Base-by-base conservation (phyloP, 2,113 vertebrate genomes). In the Myiopsitta monachus region DNA sequence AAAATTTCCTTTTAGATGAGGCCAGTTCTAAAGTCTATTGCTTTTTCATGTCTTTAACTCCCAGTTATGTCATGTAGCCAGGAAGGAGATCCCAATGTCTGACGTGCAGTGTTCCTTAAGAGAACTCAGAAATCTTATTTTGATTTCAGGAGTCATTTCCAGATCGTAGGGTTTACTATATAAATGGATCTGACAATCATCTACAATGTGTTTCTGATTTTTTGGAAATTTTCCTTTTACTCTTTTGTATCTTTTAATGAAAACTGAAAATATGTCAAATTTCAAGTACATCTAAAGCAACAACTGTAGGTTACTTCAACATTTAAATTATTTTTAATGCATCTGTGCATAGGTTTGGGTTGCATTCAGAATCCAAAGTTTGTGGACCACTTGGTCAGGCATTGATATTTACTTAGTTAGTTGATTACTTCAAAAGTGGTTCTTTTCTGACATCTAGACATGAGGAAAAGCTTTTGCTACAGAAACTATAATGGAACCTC, bases 381-480 rank as follows among this genome's bases (percentile, higher is more conserved):
- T 75, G 61, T 61, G 26, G 90, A 27, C 27, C 26, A 41, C 31
- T 78, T 81, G 9, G 9, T 74, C 61, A 7, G 8, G 11, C 9
- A 1, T 33, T 70, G 31, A 30, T 76, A 74, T 8, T 88, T 69
- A 31, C 13, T 16, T 67, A 18, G 3, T 64, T 23, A 27, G 15
- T 33, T 54, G 30, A 4, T 86, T 67, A 13, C 8, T 67, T 88
- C 2, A 0, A 55, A 55, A 95, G n/a, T 63, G 38, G 31, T 68
- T 69, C 11, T 94, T 92, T 87, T 89, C 86, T 86, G 43, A 10
- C 39, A 9, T 55, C 9, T 88, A 99, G 98, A 99, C 91, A 98
- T 99, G 98, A 98, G 98, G 76, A 99, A 98, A 96, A 98, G 98
- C 82, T 98, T 98, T 95, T 99, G 98, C 95, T 98, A 98, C 91